phyloP scores from a whole-genome alignment of 1,140 invertebrate species.

The Spodoptera litura region DNA sequence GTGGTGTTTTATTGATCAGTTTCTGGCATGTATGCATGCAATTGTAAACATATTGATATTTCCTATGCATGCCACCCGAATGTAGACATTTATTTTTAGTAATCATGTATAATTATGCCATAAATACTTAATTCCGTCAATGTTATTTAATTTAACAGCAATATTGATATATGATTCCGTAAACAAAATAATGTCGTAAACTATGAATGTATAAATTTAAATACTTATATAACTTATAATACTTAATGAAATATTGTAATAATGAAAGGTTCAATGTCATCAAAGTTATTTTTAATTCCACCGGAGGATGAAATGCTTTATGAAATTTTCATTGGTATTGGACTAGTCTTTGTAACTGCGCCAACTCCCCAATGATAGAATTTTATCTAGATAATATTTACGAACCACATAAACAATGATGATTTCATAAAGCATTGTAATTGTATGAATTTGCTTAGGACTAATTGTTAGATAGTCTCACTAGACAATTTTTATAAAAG shows the following conservation, averaged over 20 bases:
- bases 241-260: slow-evolving; percentile 22
- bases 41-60: neutral
- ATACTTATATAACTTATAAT: slow-evolving; percentile 16
- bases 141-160: slow-evolving; percentile 9
- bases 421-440: slow-evolving; percentile 41
- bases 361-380: slow-evolving; percentile 10
- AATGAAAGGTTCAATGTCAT: slow-evolving; percentile 35
- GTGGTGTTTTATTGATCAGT: slow-evolving; percentile 19
- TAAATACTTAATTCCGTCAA: slow-evolving; percentile 31
- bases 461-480: slow-evolving; percentile 79
- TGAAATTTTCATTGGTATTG: slow-evolving; percentile 35
- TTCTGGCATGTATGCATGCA: neutral
- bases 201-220: slow-evolving; percentile 31
- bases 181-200: slow-evolving; percentile 16
- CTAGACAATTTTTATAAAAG: slow-evolving; percentile 82
- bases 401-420: slow-evolving; percentile 19
- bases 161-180: slow-evolving; percentile 24
- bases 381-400: slow-evolving; percentile 14
- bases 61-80: slow-evolving; percentile 17
- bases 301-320: slow-evolving; percentile 46
- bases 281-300: slow-evolving; percentile 53
- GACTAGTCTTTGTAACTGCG: neutral
- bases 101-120: slow-evolving; percentile 15
- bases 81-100: slow-evolving; percentile 37
- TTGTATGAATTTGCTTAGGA: slow-evolving; percentile 70